A percentile compares a stretch with the other conserved stretches of the same genome.
These are phyloP conservation scores for Tetramorium parvispinum DNA, from an alignment of 1,140 invertebrate genomes.

Conservation along the genomic window DNA sequence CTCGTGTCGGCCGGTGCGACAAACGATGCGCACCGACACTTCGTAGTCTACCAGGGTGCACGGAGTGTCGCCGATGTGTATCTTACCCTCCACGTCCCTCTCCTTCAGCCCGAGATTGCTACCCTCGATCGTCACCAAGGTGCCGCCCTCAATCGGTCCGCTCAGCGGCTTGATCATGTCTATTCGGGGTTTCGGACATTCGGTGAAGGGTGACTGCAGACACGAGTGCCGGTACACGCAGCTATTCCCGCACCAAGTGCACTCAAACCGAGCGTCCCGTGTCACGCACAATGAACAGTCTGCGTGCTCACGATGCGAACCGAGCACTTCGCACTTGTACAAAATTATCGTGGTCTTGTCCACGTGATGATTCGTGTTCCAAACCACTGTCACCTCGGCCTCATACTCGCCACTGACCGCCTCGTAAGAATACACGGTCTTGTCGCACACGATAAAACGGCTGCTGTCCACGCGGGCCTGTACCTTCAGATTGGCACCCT, in stretches of 20 bases:
- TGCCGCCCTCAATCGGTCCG: slow-evolving; percentile 98
- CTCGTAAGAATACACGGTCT: slow-evolving; percentile 96
- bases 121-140: slow-evolving; percentile 97
- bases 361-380: slow-evolving; percentile 97
- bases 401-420: slow-evolving; percentile 93
- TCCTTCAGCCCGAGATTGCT: slow-evolving; percentile 96
- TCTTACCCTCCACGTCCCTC: slow-evolving; percentile 96
- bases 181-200: slow-evolving; percentile 96
- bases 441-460: slow-evolving; percentile 94
- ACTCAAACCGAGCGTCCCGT: slow-evolving; percentile 94
- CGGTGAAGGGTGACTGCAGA: slow-evolving; percentile 89
- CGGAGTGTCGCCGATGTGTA: slow-evolving; percentile 95
- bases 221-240: slow-evolving; percentile 95
- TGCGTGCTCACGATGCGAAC: slow-evolving; percentile 95
- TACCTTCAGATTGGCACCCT: slow-evolving; percentile 95
- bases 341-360: slow-evolving; percentile 95
- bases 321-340: slow-evolving; percentile 97
- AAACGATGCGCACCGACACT: slow-evolving; percentile 96
- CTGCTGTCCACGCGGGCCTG: slow-evolving; percentile 94
- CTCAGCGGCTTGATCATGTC: slow-evolving; percentile 97
- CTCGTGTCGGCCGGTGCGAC: slow-evolving; percentile 92
- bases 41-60: slow-evolving; percentile 96
- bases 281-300: slow-evolving; percentile 98
- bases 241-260: slow-evolving; percentile 95
- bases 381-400: slow-evolving; percentile 95